Base-by-base conservation (phyloP, 1,140 invertebrate species). In the Polypedilum pembai region DNA sequence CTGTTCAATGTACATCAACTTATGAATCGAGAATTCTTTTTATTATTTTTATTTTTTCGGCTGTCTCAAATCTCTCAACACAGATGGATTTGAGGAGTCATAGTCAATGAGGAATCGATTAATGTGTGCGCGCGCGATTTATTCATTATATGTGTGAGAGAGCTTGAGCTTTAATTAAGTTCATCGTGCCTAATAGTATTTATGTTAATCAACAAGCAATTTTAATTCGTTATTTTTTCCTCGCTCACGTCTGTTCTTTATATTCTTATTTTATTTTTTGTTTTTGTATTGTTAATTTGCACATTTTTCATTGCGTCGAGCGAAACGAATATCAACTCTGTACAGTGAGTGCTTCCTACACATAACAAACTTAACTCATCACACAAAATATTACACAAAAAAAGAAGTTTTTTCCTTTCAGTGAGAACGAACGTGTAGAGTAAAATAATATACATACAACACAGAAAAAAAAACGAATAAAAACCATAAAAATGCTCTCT, bases 141-240 rank as follows among this genome's bases (percentile, higher is more conserved):
- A 33, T 33, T 33, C 24, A 33, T 33, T 33, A 33, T 33, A 33
- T 33, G 24, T 33, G 24, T 33, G 24, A 33, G 24, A 33, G 24
- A 33, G 12, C 45, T n/a, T n/a, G 65, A 69, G 65, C 65, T 69
- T 69, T 69, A 69, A 69, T 69, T 69, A 69, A 69, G 65, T 69
- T 69, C 65, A 69, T 69, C 65, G 65, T 69, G 65, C 65, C 20
- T 69, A 69, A 69, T 69, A 69, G 65, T 69, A 69, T 69, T 69
- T 69, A 69, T 69, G 65, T 69, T 69, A 69, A 69, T 69, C 65
- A 69, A 69, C 17, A 69, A 69, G 20, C 65, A 69, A 69, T 21
- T 69, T 69, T 69, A 69, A 69, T 69, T 69, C 65, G 17, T 18
- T 21, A 21, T 69, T 69, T 18, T 69, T 69, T 69, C 7, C 17